These are phyloP conservation scores for Hirudo medicinalis DNA, from an alignment of 1,140 invertebrate species.

Conservation along the genomic window DNA sequence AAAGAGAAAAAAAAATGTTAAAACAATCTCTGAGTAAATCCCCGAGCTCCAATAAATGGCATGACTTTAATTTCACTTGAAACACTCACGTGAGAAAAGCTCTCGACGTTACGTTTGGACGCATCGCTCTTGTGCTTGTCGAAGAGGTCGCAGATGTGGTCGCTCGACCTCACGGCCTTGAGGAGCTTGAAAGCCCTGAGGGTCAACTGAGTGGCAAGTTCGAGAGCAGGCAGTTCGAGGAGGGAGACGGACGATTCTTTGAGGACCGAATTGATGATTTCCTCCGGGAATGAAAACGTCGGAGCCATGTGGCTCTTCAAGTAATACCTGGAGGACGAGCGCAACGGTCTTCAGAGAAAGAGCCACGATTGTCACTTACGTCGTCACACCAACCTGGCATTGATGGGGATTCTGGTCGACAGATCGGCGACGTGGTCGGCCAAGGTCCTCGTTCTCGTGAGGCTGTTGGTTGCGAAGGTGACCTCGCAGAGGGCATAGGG, in stretches of 20 bases:
- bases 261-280: slow-evolving; percentile 73
- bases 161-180: background rate
- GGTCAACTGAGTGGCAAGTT: slow-evolving; percentile 87
- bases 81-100: background rate
- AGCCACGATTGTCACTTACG: background rate
- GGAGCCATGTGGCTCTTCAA: slow-evolving; percentile 91
- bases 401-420: slow-evolving; percentile 72
- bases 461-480: slow-evolving; percentile 77
- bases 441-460: slow-evolving; percentile 85
- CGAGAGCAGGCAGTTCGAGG: slow-evolving; percentile 82
- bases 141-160: background rate
- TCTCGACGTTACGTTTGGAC: background rate
- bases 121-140: background rate
- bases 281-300: slow-evolving; percentile 79
- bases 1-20: too few species aligned
- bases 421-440: slow-evolving; percentile 88
- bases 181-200: slow-evolving; percentile 45
- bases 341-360: too few species aligned
- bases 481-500: slow-evolving; percentile 76
- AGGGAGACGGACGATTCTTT: slow-evolving; percentile 83
- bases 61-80: background rate
- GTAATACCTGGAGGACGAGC: slow-evolving; percentile 63
- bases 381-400: slow-evolving; percentile 34
- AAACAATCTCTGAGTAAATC: too few species aligned
- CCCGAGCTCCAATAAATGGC: background rate